phyloP scores from a whole-genome alignment of 1,140 invertebrate genomes.

The Heliconius melpomene region DNA sequence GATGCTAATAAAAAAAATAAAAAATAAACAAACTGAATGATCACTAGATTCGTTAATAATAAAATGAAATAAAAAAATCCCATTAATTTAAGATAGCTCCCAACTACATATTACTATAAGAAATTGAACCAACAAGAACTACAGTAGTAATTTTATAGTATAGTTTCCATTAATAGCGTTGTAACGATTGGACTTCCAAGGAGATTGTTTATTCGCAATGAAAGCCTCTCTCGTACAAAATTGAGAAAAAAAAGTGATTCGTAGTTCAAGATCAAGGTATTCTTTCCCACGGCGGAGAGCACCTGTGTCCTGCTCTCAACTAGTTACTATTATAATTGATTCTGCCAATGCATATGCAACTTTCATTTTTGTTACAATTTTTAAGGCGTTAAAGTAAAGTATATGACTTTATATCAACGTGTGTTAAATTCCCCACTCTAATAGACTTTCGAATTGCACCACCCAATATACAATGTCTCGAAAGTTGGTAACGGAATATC shows the following conservation, averaged over 20 bases:
- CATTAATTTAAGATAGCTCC: not conserved
- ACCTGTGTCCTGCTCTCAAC: slow-evolving; percentile 67
- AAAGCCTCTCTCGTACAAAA: slow-evolving; percentile 48
- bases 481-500: no score
- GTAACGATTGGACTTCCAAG: slow-evolving; percentile 9
- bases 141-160: not conserved
- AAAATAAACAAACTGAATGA: no score
- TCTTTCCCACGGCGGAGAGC: slow-evolving; percentile 65
- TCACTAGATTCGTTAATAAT: no score
- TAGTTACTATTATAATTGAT: slow-evolving; percentile 40
- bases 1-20: no score
- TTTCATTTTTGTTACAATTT: not conserved
- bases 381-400: not conserved
- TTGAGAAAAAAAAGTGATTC: slow-evolving; percentile 60
- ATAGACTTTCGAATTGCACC: no score
- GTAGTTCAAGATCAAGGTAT: slow-evolving; percentile 70
- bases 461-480: no score
- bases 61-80: not conserved
- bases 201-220: slow-evolving; percentile 39
- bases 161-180: not conserved
- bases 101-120: not conserved
- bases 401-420: no score
- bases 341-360: slow-evolving; percentile 41
- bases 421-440: no score
- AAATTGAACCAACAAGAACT: not conserved